Conservation (phyloP, 2,888 invertebrate species). For the Sminthurides aquaticus region DNA sequence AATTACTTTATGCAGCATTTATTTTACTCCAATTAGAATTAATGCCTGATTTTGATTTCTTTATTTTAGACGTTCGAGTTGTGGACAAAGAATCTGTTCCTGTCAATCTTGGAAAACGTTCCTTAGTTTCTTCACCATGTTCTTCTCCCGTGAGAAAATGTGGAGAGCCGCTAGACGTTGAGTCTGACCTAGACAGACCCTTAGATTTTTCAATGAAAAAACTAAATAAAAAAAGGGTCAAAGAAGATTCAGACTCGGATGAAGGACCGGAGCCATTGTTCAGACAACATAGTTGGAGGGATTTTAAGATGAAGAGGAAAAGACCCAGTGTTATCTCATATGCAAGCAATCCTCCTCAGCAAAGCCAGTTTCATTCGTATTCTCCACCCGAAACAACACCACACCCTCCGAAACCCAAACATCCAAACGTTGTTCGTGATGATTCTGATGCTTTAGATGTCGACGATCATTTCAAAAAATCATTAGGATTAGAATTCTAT, state of each 20-base stretch:
- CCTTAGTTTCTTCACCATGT: not conserved
- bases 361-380: conserved; percentile 7
- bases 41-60: no score
- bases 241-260: conserved; percentile 3
- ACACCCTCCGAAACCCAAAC: not conserved
- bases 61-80: not conserved
- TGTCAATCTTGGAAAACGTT: not conserved
- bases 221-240: conserved; percentile 3
- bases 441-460: conserved; percentile 58
- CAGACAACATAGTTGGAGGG: not conserved
- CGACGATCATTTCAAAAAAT: conserved; percentile 90
- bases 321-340: conserved; percentile 23
- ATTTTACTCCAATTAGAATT: no score
- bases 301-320: conserved; percentile 9
- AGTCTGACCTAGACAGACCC: conserved; percentile 1
- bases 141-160: not conserved
- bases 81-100: not conserved
- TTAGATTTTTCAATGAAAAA: conserved; percentile 21
- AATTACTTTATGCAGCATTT: no score
- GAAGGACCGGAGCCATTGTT: not conserved
- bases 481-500: conserved; percentile 57
- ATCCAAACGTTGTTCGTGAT: not conserved
- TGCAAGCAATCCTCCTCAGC: not conserved
- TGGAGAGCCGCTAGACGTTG: not conserved
- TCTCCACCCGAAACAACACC: conserved; percentile 8